Base-by-base conservation (phyloP, 2,888 invertebrate species). In the Urechis unicinctus region DNA sequence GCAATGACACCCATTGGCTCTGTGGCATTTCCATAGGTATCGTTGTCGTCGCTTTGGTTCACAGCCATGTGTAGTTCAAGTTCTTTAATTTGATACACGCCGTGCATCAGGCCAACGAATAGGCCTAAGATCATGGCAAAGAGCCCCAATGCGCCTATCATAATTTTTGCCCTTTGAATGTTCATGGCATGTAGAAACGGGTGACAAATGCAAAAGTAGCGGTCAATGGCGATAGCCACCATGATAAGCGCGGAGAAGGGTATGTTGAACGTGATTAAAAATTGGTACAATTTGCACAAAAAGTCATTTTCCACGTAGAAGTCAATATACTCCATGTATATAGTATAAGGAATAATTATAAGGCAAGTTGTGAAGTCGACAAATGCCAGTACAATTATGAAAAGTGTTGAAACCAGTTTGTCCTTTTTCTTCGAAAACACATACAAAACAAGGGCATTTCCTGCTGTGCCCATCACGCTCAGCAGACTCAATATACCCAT, bases 391-490 rank as follows among this genome's bases (percentile, higher is more conserved):
- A 60, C 69, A 13, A 74, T 58, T 44, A 74, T 74, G 56, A 73
- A 73, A 21, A 73, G 66, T 3, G 74, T 73, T n/a, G 75, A 73
- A 21, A 72, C 71, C 50, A 70, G 62, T 50, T 70, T 70, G 59
- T 73, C 69, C 24, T 68, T 63, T 17, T 70, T 69, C 50, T 63
- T 60, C 13, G 66, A 61, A 59, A 73, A 75, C 36, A 75, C 73
- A 64, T 73, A 73, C 44, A 75, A 62, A 3, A 74, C 74, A 5
- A 74, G 60, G 3, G 70, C 68, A 58, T 75, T 75, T 4, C 75
- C 74, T 25, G 70, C 61, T 3, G 69, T 67, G 6, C 75, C 75
- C 13, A 71, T 58, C 17, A 73, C 59, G 50, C 66, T 66, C 41
- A 74, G 68, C 26, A 71, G 30, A 3, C 66, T 60, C 43, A 75